Evolutionary conservation across 2,888 invertebrate genomes (phyloP).

Genomic region (Lapara coniferarum): DNA sequence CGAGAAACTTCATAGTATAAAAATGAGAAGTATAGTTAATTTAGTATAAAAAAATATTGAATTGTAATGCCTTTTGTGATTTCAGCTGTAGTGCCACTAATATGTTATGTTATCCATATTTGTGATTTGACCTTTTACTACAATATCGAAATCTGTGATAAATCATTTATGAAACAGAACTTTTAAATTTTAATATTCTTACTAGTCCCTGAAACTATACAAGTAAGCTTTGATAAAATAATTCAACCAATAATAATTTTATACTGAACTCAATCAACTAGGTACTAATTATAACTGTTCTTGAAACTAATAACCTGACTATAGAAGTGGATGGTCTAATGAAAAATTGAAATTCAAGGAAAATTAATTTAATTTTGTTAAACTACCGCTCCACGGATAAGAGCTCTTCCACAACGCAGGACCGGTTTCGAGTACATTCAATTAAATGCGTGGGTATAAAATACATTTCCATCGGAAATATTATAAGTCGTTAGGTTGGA

Average conservation of each 20-base stretch:
- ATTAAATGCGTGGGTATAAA: slow-evolving; percentile 12
- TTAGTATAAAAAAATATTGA: too few relatives aligned
- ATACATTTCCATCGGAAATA: slow-evolving; percentile 12
- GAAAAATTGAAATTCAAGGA: not conserved
- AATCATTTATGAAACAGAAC: too few relatives aligned
- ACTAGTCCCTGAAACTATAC: too few relatives aligned
- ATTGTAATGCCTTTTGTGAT: too few relatives aligned
- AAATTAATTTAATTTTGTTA: not conserved
- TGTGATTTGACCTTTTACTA: too few relatives aligned
- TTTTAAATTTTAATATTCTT: too few relatives aligned
- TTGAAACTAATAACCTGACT: not conserved
- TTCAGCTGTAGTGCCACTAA: too few relatives aligned
- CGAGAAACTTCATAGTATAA: not conserved
- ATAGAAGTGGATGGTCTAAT: not conserved
- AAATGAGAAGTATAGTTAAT: not conserved
- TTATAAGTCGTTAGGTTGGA: not conserved
- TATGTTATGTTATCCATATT: too few relatives aligned
- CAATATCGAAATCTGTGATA: too few relatives aligned
- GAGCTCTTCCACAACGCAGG: slow-evolving; percentile 9
- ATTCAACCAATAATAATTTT: too few relatives aligned
- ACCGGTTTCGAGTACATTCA: slow-evolving; percentile 12
- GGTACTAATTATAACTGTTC: not conserved
- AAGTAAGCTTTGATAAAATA: too few relatives aligned
- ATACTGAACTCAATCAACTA: not conserved
- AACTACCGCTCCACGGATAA: not conserved